Conservation (phyloP, 2,797 vertebrate species). For the Taeniopygia guttata region DNA sequence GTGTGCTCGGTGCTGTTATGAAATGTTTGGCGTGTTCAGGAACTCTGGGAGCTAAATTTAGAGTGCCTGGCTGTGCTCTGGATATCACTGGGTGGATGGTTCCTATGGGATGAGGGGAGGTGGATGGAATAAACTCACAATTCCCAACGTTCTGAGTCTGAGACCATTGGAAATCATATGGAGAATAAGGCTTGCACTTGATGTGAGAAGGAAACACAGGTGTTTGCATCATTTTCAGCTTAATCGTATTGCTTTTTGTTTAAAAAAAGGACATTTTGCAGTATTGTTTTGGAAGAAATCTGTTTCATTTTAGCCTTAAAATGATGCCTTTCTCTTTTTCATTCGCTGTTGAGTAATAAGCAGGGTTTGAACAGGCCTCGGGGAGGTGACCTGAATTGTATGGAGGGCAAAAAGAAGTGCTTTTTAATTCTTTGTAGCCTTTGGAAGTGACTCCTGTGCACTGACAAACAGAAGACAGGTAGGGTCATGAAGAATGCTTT, state of each 20-base stretch:
- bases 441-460: background rate
- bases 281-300: background rate
- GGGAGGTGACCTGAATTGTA: conserved; percentile 38
- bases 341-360: conserved; percentile 24
- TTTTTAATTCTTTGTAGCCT: background rate
- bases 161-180: background rate
- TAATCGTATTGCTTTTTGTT: background rate
- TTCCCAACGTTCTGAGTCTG: background rate
- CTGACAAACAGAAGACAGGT: background rate
- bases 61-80: background rate
- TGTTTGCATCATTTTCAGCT: background rate
- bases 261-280: background rate
- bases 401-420: conserved; percentile 21
- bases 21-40: background rate
- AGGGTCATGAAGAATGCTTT: background rate
- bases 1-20: background rate
- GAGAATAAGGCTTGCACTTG: background rate
- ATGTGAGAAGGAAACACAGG: background rate
- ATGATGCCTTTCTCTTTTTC: background rate
- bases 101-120: background rate
- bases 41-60: conserved; percentile 48
- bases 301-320: background rate
- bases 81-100: background rate
- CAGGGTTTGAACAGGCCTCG: background rate
- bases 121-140: background rate